Conservation (phyloP, 1,140 invertebrate species). For the Hormaphis cornu region DNA sequence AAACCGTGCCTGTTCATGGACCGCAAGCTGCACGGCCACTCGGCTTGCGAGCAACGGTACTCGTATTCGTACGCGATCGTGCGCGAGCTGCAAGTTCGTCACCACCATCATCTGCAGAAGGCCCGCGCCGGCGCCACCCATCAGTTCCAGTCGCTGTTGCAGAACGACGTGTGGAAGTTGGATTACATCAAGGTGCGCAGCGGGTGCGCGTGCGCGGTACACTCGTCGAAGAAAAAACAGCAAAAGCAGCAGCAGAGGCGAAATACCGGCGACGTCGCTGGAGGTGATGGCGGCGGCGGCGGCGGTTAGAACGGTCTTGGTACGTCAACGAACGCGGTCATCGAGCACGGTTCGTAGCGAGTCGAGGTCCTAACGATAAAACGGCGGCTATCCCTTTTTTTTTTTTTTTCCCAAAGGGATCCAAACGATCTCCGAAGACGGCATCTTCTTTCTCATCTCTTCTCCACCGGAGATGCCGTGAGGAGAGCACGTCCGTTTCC, state of each 20-base stretch:
- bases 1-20: constrained; percentile 68
- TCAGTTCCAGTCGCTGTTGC: constrained; percentile 46
- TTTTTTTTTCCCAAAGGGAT: too few species aligned
- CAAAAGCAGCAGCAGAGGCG: constrained; percentile 36
- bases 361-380: too few species aligned
- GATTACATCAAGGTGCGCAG: constrained; percentile 69
- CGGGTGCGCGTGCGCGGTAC: constrained; percentile 71
- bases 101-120: constrained; percentile 42
- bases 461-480: too few species aligned
- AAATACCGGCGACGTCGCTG: constrained; percentile 28
- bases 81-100: constrained; percentile 42
- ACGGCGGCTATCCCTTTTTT: too few species aligned
- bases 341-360: too few species aligned
- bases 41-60: constrained; percentile 70
- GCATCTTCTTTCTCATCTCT: too few species aligned
- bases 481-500: too few species aligned
- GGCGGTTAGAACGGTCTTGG: not conserved
- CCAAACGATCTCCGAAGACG: too few species aligned
- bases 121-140: constrained; percentile 42
- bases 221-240: constrained; percentile 43
- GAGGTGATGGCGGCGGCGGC: not conserved
- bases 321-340: not conserved
- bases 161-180: constrained; percentile 53
- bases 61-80: constrained; percentile 78
- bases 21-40: constrained; percentile 55